Evolutionary conservation across 2,888 invertebrate genomes (phyloP).

Genomic region (Papilio protenor): DNA sequence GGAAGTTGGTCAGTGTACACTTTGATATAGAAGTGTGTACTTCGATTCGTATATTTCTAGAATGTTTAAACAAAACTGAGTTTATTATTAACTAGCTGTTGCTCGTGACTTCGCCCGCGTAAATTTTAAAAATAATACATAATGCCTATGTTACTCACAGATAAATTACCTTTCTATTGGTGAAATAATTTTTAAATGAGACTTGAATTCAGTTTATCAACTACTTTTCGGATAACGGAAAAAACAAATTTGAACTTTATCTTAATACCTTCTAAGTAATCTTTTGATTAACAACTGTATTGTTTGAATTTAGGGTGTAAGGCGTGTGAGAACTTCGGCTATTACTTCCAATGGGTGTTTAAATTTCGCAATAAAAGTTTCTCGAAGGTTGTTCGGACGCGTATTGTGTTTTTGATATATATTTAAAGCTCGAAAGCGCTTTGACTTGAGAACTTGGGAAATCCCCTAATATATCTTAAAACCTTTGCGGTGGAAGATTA

Average conservation of each 20-base stretch:
- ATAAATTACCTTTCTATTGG: too few species aligned
- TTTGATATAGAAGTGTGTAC: neutral
- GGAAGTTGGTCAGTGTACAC: neutral
- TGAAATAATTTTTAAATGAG: too few species aligned
- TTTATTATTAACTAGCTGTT: too few species aligned
- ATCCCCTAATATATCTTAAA: slow-evolving; percentile 24
- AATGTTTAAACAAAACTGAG: too few species aligned
- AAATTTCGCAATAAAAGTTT: slow-evolving; percentile 75
- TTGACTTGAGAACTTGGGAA: slow-evolving; percentile 52
- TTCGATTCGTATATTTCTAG: too few species aligned
- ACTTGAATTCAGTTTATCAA: slow-evolving; percentile 4
- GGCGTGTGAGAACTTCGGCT: slow-evolving; percentile 61
- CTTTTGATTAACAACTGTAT: slow-evolving; percentile 19
- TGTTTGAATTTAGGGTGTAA: neutral
- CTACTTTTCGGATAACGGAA: neutral
- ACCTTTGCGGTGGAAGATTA: slow-evolving; percentile 59
- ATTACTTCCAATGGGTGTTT: slow-evolving; percentile 72
- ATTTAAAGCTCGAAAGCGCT: slow-evolving; percentile 64
- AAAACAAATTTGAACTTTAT: slow-evolving; percentile 32
- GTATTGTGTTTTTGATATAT: slow-evolving; percentile 69
- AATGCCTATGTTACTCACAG: too few species aligned
- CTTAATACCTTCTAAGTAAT: neutral
- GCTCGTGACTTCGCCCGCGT: too few species aligned
- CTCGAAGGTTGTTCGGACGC: slow-evolving; percentile 50
- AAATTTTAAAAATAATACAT: too few species aligned